Conservation (phyloP, 2,113 vertebrate genomes). For the Bubo blakistoni region DNA sequence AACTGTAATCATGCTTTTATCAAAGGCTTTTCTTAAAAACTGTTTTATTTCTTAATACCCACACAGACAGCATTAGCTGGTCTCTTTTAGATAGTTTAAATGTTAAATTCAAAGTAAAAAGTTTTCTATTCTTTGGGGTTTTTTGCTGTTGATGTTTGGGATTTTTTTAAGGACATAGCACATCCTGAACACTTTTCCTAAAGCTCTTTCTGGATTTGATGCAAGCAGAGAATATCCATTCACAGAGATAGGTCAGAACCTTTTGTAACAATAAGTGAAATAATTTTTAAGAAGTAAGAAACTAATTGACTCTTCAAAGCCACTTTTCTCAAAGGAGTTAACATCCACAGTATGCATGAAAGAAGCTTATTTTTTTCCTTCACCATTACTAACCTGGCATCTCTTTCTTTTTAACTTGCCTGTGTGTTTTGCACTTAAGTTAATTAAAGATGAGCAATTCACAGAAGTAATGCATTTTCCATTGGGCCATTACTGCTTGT, state of each 20-base stretch:
- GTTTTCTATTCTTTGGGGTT: not conserved
- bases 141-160: not conserved
- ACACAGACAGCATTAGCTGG: not conserved
- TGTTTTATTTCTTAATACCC: not conserved
- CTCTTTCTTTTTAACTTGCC: not conserved
- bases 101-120: not conserved
- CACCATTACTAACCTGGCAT: not conserved
- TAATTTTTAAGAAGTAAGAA: not conserved
- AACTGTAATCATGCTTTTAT: constrained; percentile 8
- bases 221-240: not conserved
- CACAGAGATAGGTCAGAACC: not conserved
- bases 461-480: not conserved
- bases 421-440: not conserved
- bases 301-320: constrained; percentile 18
- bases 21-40: not conserved
- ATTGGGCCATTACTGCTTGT: not conserved
- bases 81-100: constrained; percentile 1
- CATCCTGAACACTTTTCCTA: not conserved
- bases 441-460: constrained; percentile 23
- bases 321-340: constrained; percentile 6
- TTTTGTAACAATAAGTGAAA: not conserved
- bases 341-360: not conserved
- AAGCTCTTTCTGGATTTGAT: not conserved
- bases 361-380: not conserved
- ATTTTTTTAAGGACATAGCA: not conserved